These are phyloP conservation scores for Bambusicola thoracicus DNA, from an alignment of 2,113 vertebrate species.

Conservation along the genomic window DNA sequence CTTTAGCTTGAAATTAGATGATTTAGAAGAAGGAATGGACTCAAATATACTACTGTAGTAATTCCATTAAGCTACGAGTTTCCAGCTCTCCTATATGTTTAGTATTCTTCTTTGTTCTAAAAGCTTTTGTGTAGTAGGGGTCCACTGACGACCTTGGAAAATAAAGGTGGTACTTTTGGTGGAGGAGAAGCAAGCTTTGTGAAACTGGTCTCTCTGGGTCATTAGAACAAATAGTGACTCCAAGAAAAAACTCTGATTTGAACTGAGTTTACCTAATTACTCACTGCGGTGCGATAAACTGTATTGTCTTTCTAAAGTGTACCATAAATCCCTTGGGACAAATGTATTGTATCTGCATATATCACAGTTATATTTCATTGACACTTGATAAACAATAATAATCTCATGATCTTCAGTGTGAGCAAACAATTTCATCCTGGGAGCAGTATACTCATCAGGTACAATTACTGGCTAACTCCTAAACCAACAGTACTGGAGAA, in stretches of 20 bases:
- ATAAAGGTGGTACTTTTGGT: background rate
- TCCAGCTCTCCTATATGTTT: background rate
- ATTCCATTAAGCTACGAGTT: background rate
- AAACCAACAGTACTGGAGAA: background rate
- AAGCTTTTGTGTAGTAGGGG: background rate
- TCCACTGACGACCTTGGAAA: background rate
- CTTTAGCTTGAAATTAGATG: background rate
- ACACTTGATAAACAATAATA: conserved; percentile 31
- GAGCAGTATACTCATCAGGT: background rate
- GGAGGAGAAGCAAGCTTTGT: background rate
- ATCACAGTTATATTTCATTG: conserved; percentile 29
- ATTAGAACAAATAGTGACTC: background rate
- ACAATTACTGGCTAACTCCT: background rate
- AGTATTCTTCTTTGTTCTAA: background rate
- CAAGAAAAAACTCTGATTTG: background rate
- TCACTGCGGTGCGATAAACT: background rate
- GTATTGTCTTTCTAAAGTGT: background rate
- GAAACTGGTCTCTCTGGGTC: background rate
- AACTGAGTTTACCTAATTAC: background rate
- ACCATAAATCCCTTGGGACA: conserved; percentile 14
- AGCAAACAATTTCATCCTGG: conserved; percentile 16
- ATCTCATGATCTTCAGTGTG: background rate
- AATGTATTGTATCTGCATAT: background rate
- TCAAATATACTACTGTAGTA: background rate
- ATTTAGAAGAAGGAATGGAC: background rate